These are phyloP conservation scores for Parnassius orleans DNA, from an alignment of 2,888 invertebrate genomes.

Conservation along the genomic window DNA sequence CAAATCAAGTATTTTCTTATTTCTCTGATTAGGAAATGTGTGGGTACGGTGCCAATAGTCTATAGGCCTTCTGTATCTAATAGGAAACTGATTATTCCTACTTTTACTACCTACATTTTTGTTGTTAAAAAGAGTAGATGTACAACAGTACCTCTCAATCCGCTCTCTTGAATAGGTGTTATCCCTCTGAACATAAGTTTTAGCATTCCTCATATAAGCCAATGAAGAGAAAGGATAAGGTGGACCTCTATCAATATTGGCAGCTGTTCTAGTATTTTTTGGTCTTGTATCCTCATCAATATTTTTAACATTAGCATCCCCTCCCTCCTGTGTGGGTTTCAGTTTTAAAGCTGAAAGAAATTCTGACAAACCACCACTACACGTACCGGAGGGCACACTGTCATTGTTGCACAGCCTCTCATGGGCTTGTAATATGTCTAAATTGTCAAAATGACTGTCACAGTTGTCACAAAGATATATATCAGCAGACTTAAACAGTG, in stretches of 20 bases:
- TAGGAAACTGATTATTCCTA: conserved; percentile 64
- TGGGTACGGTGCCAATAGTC: conserved; percentile 71
- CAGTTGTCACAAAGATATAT: conserved; percentile 89
- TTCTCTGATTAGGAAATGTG: conserved; percentile 65
- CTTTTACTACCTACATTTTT: conserved; percentile 63
- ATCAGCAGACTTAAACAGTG: conserved; percentile 82
- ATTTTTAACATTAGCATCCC: conserved; percentile 31
- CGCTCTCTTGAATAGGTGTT: conserved; percentile 61
- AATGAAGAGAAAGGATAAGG: conserved; percentile 75
- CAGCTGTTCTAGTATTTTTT: conserved; percentile 54
- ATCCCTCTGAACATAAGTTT: conserved; percentile 56
- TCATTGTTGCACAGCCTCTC: conserved; percentile 73
- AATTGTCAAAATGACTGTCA: conserved; percentile 85
- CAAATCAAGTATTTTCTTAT: conserved; percentile 65
- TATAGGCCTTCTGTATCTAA: conserved; percentile 67
- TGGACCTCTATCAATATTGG: conserved; percentile 64
- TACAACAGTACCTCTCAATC: conserved; percentile 70
- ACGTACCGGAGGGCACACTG: conserved; percentile 43
- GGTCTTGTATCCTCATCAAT: conserved; percentile 44
- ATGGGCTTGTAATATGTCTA: conserved; percentile 60
- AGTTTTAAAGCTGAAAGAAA: conserved; percentile 68
- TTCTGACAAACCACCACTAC: conserved; percentile 56
- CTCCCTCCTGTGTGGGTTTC: conserved; percentile 42
- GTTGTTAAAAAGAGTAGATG: conserved; percentile 51
- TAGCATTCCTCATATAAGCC: conserved; percentile 65